Evolutionary conservation across 2,888 invertebrate genomes (phyloP), one percentile per base, ranked within the genome.

Genomic region (Rhogogaster chlorosoma): DNA sequence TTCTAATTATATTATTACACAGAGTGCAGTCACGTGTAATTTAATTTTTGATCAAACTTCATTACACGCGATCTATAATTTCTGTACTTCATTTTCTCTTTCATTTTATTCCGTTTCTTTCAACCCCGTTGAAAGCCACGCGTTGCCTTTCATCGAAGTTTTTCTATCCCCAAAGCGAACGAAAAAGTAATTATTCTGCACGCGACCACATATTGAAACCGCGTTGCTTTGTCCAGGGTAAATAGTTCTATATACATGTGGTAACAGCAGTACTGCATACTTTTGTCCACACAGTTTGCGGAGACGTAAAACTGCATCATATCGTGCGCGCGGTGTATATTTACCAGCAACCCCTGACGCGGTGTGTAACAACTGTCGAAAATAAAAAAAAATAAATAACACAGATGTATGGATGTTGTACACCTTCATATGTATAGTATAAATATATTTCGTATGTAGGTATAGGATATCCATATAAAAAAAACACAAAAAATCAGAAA

Each of bases 141-240:
- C 18, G 71, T 73, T 73, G 38, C 71, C 71, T 73, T 73, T 73
- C 42, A 73, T 42, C 38, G 18, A 38, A 73, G 22, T 38, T 45
- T 45, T n/a, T 29, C 26, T n/a, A 57, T 36, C 32, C 29, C 53
- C 12, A 85, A 87, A 86, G 87, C 85, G 85, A 87, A 87, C 86
- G 87, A 87, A 89, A 88, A 90, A 90, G 90, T 90, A 90, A 90
- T 90, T 90, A 90, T 89, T 87, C 87, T 87, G 88, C 89, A 89
- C 88, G 89, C 90, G 89, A 90, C 88, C 67, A 82, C 82, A 71
- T 49, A 82, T 82, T 70, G 82, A 82, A 42, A 32, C 64, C 12
- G 61, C 26, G n/a, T 67, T 49, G 64, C 80, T 84, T 84, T 80
- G 84, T 67, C 38, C 32, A n/a, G 49, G 38, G 64, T 22, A 84